Percentiles rank a stretch among this genome's conserved stretches.
phyloP scores from a whole-genome alignment of 2,113 vertebrate species.

The Ictalurus furcatus region DNA sequence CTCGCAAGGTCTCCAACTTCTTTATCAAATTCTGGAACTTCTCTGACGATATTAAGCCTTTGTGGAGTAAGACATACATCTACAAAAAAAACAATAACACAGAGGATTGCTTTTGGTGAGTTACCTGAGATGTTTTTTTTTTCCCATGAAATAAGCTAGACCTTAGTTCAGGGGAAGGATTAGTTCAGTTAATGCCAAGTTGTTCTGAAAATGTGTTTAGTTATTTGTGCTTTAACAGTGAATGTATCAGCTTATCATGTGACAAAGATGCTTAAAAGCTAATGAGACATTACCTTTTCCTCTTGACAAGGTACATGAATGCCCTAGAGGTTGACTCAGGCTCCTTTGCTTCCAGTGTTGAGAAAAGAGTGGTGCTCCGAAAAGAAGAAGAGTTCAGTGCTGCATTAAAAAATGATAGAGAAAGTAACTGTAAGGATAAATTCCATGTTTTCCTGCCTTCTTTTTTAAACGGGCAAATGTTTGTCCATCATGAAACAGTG shows the following conservation, averaged over 20 bases:
- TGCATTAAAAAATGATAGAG: slow-evolving; percentile 62
- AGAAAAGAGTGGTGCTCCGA: slow-evolving; percentile 69
- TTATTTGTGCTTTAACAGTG: neutral
- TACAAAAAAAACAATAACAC: slow-evolving; percentile 76
- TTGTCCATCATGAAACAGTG: neutral
- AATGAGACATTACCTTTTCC: neutral
- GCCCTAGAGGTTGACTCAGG: slow-evolving; percentile 76
- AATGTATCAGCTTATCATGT: neutral
- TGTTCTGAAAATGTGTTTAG: neutral
- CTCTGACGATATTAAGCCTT: slow-evolving; percentile 67
- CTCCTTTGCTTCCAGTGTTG: slow-evolving; percentile 64
- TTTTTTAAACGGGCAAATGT: neutral
- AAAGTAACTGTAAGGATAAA: slow-evolving; percentile 83
- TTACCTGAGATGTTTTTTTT: neutral
- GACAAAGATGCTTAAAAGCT: neutral
- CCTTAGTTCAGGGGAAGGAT: too few relatives aligned
- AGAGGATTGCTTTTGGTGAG: slow-evolving; percentile 91
- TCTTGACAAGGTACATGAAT: slow-evolving; percentile 85
- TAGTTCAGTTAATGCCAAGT: neutral
- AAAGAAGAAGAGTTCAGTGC: slow-evolving; percentile 56
- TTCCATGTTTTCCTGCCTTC: neutral
- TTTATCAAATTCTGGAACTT: slow-evolving; percentile 80
- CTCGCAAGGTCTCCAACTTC: slow-evolving; percentile 85
- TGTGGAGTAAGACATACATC: slow-evolving; percentile 80
- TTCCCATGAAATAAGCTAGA: neutral